phyloP scores from a whole-genome alignment of 1,140 invertebrate genomes.

The Paracyclopina nana region DNA sequence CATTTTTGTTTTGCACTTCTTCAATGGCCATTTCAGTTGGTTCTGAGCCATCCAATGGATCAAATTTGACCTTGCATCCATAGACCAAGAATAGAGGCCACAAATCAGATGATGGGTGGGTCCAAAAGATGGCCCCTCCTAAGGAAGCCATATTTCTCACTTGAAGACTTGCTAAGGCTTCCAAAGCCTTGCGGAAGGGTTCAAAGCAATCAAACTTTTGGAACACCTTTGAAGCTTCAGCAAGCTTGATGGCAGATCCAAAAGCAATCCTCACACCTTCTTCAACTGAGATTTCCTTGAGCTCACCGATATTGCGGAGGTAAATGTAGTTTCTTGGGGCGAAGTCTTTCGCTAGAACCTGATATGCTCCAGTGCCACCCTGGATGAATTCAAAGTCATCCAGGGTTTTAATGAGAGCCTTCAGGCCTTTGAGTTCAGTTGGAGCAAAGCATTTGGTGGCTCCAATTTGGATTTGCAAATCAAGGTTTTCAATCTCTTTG shows the following conservation, averaged over 20 bases:
- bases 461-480: neutral
- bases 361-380: neutral
- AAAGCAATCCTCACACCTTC: neutral
- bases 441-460: neutral
- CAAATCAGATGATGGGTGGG: neutral
- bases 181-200: neutral
- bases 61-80: neutral
- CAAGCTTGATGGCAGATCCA: neutral
- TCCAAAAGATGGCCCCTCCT: neutral
- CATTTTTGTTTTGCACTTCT: neutral
- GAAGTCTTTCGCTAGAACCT: neutral
- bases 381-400: neutral
- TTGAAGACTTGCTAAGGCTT: neutral
- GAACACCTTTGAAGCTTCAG: neutral
- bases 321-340: neutral
- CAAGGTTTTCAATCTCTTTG: neutral
- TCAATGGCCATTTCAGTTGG: neutral
- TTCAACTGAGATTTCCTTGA: neutral
- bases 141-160: neutral
- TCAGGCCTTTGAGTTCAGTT: neutral
- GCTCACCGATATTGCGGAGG: neutral
- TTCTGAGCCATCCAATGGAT: neutral
- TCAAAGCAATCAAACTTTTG: neutral
- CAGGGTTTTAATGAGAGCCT: neutral
- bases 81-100: neutral